Base-by-base conservation (phyloP, 1,140 invertebrate genomes). In the Drosophila cardini region DNA sequence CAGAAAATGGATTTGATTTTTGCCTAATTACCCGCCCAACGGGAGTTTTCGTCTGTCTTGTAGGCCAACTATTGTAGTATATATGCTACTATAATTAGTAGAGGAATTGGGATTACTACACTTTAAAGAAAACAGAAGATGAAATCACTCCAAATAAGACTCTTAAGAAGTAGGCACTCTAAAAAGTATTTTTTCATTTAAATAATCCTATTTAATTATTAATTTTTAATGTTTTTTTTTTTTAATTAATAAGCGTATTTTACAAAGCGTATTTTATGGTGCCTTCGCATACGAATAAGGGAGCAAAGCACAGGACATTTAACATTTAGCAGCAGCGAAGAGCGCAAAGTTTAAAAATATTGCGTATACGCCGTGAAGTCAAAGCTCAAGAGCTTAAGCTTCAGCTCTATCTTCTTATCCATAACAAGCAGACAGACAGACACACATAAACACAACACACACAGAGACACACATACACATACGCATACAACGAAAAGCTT, bases 341-440 rank as follows among this genome's bases (percentile, higher is more conserved):
- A 62, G 57, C 50, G 36, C 40, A 50, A 74, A 63, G 56, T 61
- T 60, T 21, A 57, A n/a, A 34, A 70, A 63, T 57, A 70, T 74
- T 70, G 72, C 72, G 72, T 74, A 74, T 74, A 74, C 72, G 58
- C 16, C 67, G 8, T 63, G 43, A 16, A 48, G 72, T 10, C 13
- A 74, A 74, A 74, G 71, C 65, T 63, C 40, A 3, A 11, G 52
- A 74, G 67, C 67, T 70, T 63, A 43, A 36, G 50, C 67, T 69
- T 57, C 55, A 69, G 15, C 36, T 50, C 61, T 63, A 56, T 62
- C 36, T 43, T 50, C 61, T 63, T 50, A n/a, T 21, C 42, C 40
- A 45, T 1, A 34, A 16, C 42, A 4, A 32, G 26, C 9, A 21
- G n/a, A n/a, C 36, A 11, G 2, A 52, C n/a, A 26, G 4, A 26